phyloP scores from a whole-genome alignment of 2,888 invertebrate genomes.

The Buathra laborator region DNA sequence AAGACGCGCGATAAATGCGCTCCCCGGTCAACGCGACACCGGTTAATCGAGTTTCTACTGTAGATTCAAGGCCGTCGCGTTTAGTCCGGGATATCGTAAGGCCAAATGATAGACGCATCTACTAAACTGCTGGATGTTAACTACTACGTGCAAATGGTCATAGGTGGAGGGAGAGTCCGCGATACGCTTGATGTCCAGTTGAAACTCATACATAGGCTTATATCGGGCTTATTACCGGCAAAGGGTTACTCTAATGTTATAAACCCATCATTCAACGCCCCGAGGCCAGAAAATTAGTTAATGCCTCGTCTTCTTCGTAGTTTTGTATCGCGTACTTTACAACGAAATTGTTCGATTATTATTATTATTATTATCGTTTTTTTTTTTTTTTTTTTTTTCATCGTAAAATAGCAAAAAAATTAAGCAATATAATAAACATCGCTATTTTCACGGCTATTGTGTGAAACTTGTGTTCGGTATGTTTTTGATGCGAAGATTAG shows the following conservation, averaged over 20 bases:
- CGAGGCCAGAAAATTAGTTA: slow-evolving; percentile 20
- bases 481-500: neutral
- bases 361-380: too few relatives aligned
- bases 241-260: slow-evolving; percentile 14
- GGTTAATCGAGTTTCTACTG: too few relatives aligned
- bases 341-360: too few relatives aligned
- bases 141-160: neutral
- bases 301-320: neutral
- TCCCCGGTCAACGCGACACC: too few relatives aligned
- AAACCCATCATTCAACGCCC: slow-evolving; percentile 18
- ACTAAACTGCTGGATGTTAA: neutral
- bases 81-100: neutral
- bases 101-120: neutral
- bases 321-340: neutral
- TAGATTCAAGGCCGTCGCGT: slow-evolving; percentile 2
- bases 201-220: neutral
- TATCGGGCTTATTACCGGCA: neutral
- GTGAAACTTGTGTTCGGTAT: too few relatives aligned
- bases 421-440: too few relatives aligned
- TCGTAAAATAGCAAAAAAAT: too few relatives aligned
- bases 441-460: too few relatives aligned
- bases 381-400: too few relatives aligned
- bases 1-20: too few relatives aligned
- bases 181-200: neutral
- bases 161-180: slow-evolving; percentile 1